phyloP scores from a whole-genome alignment of 1,140 invertebrate species.

The Panagrolaimus sp. region DNA sequence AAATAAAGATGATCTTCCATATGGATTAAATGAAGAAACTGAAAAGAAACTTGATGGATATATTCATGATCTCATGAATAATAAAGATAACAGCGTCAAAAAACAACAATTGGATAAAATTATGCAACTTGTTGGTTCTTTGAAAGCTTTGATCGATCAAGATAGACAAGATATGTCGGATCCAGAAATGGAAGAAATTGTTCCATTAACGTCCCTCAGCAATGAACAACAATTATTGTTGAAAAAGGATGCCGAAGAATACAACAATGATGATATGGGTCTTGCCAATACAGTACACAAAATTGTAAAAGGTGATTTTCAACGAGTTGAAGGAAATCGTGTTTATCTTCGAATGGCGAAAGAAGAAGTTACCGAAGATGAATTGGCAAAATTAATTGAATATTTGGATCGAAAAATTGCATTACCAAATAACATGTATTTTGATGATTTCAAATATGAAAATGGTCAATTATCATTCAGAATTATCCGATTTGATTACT shows the following conservation, averaged over 20 bases:
- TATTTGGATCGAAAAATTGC: slow-evolving; percentile 54
- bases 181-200: slow-evolving; percentile 52
- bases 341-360: slow-evolving; percentile 51
- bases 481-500: slow-evolving; percentile 38
- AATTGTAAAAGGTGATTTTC: slow-evolving; percentile 55
- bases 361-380: slow-evolving; percentile 44
- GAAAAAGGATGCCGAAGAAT: slow-evolving; percentile 55
- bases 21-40: slow-evolving; percentile 27
- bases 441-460: slow-evolving; percentile 58
- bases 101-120: slow-evolving; percentile 38
- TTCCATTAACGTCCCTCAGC: slow-evolving; percentile 40
- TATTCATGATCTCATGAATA: slow-evolving; percentile 35
- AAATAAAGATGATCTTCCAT: neutral
- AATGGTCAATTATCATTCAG: slow-evolving; percentile 57
- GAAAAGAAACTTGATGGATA: slow-evolving; percentile 40
- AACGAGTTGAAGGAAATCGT: slow-evolving; percentile 57
- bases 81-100: slow-evolving; percentile 25
- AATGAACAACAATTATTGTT: slow-evolving; percentile 42
- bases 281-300: slow-evolving; percentile 54
- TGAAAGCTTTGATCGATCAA: slow-evolving; percentile 38
- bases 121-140: slow-evolving; percentile 29
- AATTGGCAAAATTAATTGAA: slow-evolving; percentile 50
- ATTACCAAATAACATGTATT: slow-evolving; percentile 51
- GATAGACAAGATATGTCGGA: slow-evolving; percentile 20
- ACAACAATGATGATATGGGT: slow-evolving; percentile 54